Percentiles rank a stretch among this genome's conserved stretches.
Conservation (phyloP, 2,797 vertebrate genomes). For the Salarias fasciatus region DNA sequence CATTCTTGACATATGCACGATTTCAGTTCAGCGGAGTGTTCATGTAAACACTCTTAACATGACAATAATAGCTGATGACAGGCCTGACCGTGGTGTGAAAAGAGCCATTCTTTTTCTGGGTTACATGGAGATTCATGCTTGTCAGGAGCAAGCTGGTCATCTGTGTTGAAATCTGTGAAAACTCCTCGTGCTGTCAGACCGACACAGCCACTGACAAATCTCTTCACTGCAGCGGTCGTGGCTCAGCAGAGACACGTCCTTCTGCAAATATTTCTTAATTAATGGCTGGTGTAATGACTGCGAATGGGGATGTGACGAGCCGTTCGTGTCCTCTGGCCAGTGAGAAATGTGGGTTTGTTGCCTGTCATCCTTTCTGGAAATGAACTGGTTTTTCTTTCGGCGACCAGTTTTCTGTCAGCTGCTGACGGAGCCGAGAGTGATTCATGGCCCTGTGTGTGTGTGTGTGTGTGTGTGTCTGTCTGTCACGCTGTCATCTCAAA, state of each 20-base stretch:
- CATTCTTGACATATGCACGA: constrained; percentile 78
- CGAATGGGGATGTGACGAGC: constrained; percentile 4
- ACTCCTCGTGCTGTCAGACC: constrained; percentile 21
- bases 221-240: background rate
- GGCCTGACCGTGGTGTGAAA: constrained; percentile 59
- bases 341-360: constrained; percentile 12
- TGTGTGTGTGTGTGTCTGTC: constrained; percentile 8
- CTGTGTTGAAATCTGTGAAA: constrained; percentile 24
- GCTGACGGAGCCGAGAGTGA: constrained; percentile 44
- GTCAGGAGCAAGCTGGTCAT: constrained; percentile 41
- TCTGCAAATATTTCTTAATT: constrained; percentile 17
- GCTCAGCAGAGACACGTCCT: constrained; percentile 15
- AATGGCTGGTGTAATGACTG: constrained; percentile 11
- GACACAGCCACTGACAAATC: constrained; percentile 8
- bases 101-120: constrained; percentile 59
- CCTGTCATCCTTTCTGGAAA: constrained; percentile 19
- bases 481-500: constrained; percentile 39
- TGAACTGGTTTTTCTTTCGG: constrained; percentile 23
- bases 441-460: constrained; percentile 18
- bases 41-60: constrained; percentile 69
- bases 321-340: background rate
- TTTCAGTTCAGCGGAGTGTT: constrained; percentile 64
- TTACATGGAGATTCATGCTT: constrained; percentile 54
- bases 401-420: constrained; percentile 36
- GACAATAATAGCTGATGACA: constrained; percentile 77